These are phyloP conservation scores for Chroicocephalus ridibundus DNA, from an alignment of 2,113 vertebrate species.

Conservation along the genomic window DNA sequence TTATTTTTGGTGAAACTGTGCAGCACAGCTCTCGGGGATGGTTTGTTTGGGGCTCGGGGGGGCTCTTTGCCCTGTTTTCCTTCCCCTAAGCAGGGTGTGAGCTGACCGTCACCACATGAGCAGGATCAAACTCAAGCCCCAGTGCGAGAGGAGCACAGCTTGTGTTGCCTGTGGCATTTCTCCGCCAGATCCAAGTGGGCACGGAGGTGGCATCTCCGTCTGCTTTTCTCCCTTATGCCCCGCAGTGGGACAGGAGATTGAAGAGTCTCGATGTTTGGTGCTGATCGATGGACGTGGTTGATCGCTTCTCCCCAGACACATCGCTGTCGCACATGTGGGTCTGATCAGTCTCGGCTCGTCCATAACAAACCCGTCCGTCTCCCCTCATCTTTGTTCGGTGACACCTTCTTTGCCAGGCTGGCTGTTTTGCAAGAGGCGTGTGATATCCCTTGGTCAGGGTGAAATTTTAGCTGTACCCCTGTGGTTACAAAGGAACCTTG, in stretches of 20 bases:
- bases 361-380: background rate
- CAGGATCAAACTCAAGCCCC: background rate
- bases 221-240: background rate
- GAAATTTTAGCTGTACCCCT: background rate
- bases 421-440: background rate
- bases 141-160: background rate
- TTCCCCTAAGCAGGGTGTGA: background rate
- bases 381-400: background rate
- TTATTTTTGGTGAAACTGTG: background rate
- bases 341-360: background rate
- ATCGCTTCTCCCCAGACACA: background rate
- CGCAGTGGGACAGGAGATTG: background rate
- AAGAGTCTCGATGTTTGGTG: rapidly evolving
- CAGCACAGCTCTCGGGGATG: background rate
- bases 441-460: background rate
- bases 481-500: background rate
- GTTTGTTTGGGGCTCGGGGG: background rate
- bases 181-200: background rate
- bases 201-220: background rate
- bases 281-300: background rate
- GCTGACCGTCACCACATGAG: rapidly evolving
- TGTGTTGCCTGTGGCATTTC: background rate
- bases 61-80: background rate
- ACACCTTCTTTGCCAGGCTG: background rate
- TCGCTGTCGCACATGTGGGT: rapidly evolving